A percentile compares a stretch with the other conserved stretches of the same genome.
These are phyloP conservation scores for Apteryx owenii DNA, from an alignment of 2,113 vertebrate genomes.

Conservation along the genomic window DNA sequence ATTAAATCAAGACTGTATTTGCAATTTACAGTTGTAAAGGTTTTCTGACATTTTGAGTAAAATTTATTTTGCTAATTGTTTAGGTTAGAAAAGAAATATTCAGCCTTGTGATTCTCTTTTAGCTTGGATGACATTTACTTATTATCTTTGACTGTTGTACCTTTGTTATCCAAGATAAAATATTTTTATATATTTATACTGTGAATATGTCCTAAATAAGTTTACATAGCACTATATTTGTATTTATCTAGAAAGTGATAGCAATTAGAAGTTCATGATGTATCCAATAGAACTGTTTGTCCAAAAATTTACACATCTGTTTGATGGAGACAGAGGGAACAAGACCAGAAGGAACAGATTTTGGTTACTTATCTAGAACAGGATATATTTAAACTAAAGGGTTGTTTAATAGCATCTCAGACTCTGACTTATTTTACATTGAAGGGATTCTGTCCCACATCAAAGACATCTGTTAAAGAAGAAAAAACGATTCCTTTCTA, in stretches of 20 bases:
- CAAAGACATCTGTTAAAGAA: slow-evolving; percentile 69
- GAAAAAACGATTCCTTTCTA: slow-evolving; percentile 64
- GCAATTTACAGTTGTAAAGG: neutral
- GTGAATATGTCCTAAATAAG: neutral
- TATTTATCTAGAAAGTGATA: neutral
- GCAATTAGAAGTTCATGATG: slow-evolving; percentile 18
- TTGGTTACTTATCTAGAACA: slow-evolving; percentile 57
- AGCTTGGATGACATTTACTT: neutral
- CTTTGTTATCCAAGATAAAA: neutral
- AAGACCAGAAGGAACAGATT: slow-evolving; percentile 6
- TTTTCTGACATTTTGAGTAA: neutral
- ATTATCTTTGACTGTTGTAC: neutral
- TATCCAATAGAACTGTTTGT: neutral
- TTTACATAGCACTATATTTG: neutral
- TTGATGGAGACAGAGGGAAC: slow-evolving; percentile 29
- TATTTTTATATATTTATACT: slow-evolving; percentile 1
- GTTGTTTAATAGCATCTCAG: slow-evolving; percentile 77
- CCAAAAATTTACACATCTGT: slow-evolving; percentile 27
- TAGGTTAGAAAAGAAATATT: neutral
- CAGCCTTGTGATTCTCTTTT: neutral
- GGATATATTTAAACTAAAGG: slow-evolving; percentile 42
- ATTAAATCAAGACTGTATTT: neutral
- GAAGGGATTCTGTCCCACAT: slow-evolving; percentile 77
- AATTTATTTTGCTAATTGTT: neutral
- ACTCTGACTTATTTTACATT: slow-evolving; percentile 77